Percentiles rank a stretch among this genome's conserved stretches.
phyloP scores from a whole-genome alignment of 2,113 vertebrate species.

The Atlantisia rogersi region DNA sequence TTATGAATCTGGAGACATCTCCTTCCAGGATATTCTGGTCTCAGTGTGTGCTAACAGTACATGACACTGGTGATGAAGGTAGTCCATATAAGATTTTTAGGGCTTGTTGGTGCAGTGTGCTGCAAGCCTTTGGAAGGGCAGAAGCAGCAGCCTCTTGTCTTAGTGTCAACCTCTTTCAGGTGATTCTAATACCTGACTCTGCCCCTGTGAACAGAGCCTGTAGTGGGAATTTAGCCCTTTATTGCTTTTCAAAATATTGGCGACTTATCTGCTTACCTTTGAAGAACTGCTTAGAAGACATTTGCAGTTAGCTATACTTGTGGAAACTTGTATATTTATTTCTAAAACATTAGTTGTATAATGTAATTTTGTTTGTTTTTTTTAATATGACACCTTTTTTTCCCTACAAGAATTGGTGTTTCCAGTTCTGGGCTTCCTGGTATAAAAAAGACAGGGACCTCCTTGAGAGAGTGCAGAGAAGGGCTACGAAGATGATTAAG shows the following conservation, averaged over 20 bases:
- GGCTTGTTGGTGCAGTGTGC: background rate
- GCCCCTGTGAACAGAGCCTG: background rate
- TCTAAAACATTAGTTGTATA: background rate
- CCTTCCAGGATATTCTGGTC: background rate
- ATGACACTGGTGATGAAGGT: background rate
- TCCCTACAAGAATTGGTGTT: background rate
- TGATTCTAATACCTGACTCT: background rate
- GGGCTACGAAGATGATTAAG: too few species aligned
- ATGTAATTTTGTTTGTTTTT: rapidly evolving
- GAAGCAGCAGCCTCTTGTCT: background rate
- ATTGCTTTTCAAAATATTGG: background rate
- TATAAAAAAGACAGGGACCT: too few species aligned
- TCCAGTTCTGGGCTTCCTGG: too few species aligned
- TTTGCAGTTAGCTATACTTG: background rate
- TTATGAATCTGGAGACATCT: background rate
- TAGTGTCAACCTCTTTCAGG: background rate
- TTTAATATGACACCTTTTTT: background rate
- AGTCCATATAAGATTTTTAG: background rate
- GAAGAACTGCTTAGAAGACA: background rate
- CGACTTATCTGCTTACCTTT: background rate
- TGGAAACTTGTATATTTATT: background rate
- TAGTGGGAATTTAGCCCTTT: background rate
- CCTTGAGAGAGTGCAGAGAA: too few species aligned
- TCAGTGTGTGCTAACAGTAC: background rate
- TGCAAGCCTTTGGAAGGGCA: background rate